Evolutionary conservation across 1,140 invertebrate genomes (phyloP), one percentile per base, ranked within the genome.

Genomic region (Adoxophyes honmai): DNA sequence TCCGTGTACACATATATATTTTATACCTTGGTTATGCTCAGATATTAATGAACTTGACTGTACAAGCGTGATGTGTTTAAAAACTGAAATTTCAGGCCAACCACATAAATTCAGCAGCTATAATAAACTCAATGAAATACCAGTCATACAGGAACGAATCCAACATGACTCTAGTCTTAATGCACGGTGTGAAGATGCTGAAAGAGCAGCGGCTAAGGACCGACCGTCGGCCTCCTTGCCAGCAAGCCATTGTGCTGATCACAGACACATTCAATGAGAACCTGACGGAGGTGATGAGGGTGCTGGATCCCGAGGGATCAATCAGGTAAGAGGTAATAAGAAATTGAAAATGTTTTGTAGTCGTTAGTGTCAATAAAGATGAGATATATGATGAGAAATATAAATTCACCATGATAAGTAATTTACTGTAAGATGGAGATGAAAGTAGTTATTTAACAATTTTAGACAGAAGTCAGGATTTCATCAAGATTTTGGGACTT

Each of bases 161-260:
- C 0, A 94, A 97, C 77, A 97, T 98, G 84, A 93, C 93, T 0
- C 78, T 93, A 37, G 97, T 96, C 0, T 87, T 99, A 1, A 92
- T 90, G 0, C 93, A 92, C 58, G 96, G 97, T 0, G 98, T 98
- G 75, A 89, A 93, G 55, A 78, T 97, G 4, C 88, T 98, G 6
- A 66, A 83, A 35, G 55, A 64, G 6, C 74, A 77, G 15, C 61
- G 60, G 0, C 34, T 36, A 3, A 55, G 0, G 63, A 73, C 5
- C 62, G 70, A 1, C 73, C 78, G n/a, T 57, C 60, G 0, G 62
- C 82, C 1, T 0, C 68, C 82, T 0, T 88, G 85, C 48, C 85
- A 88, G 55, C 85, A 88, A 54, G 82, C 81, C 0, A 81, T 88
- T 9, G 78, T 88, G 0, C 51, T 88, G 4, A 34, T 88, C 0